A percentile compares a stretch with the other conserved stretches of the same genome.
phyloP scores from a whole-genome alignment of 53 echinoderm and acorn worm species.

The Paelopatides confundens region DNA sequence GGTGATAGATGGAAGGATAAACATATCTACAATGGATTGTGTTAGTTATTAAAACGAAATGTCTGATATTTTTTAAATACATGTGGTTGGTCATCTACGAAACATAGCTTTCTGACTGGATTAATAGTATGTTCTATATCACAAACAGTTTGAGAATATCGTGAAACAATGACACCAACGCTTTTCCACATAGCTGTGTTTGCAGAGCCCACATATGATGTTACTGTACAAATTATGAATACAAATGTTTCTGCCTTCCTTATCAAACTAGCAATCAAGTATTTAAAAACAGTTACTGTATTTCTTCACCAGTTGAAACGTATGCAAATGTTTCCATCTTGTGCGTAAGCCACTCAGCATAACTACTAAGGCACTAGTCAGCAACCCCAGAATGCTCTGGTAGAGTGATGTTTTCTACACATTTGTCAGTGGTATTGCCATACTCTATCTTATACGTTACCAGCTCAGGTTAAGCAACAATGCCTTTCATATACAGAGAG shows the following conservation, averaged over 20 bases:
- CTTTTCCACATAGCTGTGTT: constrained; percentile 25
- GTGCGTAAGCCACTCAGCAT: constrained; percentile 36
- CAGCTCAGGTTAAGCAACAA: constrained; percentile 3
- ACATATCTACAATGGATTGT: background rate
- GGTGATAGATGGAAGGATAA: background rate
- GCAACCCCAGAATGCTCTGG: constrained; percentile 40
- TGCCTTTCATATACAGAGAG: constrained; percentile 14
- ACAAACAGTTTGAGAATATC: constrained; percentile 6
- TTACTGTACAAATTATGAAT: constrained; percentile 7
- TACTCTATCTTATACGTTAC: background rate
- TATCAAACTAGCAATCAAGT: background rate
- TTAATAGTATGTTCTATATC: background rate
- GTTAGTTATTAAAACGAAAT: background rate
- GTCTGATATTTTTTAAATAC: constrained; percentile 18
- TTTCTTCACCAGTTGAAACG: constrained; percentile 17
- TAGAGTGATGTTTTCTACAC: constrained; percentile 28
- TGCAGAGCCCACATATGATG: constrained; percentile 35
- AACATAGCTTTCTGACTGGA: background rate
- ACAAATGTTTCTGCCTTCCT: constrained; percentile 21
- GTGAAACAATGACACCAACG: background rate
- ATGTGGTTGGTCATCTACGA: constrained; percentile 21
- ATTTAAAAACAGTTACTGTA: background rate
- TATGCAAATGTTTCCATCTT: constrained; percentile 55
- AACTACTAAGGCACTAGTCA: constrained; percentile 38
- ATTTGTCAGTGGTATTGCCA: background rate